Percentiles rank a stretch among this genome's conserved stretches.
These are phyloP conservation scores for Timema podura DNA, from an alignment of 2,888 invertebrate genomes.

Conservation along the genomic window DNA sequence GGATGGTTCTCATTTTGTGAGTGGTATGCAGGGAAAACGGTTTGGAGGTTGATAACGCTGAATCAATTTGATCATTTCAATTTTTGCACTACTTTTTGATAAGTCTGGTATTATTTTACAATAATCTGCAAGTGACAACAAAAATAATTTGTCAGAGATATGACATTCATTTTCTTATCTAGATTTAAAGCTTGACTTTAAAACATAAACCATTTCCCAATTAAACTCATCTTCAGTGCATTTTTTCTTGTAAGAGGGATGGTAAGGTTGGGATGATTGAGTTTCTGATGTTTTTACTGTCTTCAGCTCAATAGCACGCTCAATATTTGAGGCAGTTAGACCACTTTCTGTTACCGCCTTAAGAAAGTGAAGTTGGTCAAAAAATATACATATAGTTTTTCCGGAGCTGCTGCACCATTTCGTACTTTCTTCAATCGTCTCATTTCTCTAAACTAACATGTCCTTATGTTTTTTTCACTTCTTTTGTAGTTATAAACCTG, in stretches of 20 bases:
- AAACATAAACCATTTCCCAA: not conserved
- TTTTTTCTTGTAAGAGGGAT: not conserved
- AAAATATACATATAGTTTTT: constrained; percentile 1
- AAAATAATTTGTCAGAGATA: constrained; percentile 13
- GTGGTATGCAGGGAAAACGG: not conserved
- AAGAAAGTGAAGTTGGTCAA: constrained; percentile 7
- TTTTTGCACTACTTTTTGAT: constrained; percentile 12
- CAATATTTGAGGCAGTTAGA: not conserved
- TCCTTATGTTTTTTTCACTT: constrained; percentile 9
- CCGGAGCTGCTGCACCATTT: not conserved
- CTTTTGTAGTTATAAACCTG: constrained; percentile 11
- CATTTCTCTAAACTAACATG: not conserved
- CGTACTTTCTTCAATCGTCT: not conserved
- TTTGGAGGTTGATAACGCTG: not conserved
- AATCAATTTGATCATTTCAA: not conserved
- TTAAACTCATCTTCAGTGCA: not conserved
- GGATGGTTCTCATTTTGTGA: not conserved
- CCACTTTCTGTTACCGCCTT: constrained; percentile 9
- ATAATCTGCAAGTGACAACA: constrained; percentile 14
- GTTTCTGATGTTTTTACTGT: not conserved
- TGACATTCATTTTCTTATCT: not conserved
- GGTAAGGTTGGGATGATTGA: not conserved
- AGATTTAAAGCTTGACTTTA: not conserved
- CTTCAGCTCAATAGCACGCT: constrained; percentile 8
- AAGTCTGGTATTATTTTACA: not conserved